Evolutionary conservation across 2,888 invertebrate genomes (phyloP).

Genomic region (Biston betularia): DNA sequence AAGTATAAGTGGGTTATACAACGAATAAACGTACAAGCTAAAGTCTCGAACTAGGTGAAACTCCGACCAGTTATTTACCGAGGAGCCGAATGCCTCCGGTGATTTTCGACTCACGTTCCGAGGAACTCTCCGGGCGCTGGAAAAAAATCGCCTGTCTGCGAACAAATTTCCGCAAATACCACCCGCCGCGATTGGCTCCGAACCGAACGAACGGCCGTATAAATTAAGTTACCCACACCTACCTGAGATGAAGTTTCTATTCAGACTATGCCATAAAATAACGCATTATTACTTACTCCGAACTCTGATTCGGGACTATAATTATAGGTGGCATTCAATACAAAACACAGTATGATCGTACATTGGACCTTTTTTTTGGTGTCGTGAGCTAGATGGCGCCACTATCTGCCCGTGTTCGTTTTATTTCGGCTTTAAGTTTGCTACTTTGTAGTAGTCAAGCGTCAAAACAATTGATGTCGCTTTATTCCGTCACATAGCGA

Average conservation of each 20-base stretch:
- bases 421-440: too few species aligned
- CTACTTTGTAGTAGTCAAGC: too few species aligned
- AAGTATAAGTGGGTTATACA: slow-evolving; percentile 28
- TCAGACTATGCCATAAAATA: background rate
- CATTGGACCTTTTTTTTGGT: too few species aligned
- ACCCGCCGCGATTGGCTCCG: slow-evolving; percentile 61
- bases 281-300: background rate
- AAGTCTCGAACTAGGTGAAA: slow-evolving; percentile 39
- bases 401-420: too few species aligned
- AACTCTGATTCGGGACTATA: too few species aligned
- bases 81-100: slow-evolving; percentile 50
- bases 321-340: too few species aligned
- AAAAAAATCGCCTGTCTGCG: slow-evolving; percentile 68
- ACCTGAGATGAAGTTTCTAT: slow-evolving; percentile 60
- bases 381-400: too few species aligned
- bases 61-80: slow-evolving; percentile 52
- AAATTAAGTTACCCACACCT: slow-evolving; percentile 72
- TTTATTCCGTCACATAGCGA: too few species aligned
- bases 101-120: slow-evolving; percentile 68
- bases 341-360: too few species aligned
- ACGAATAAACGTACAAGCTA: slow-evolving; percentile 24
- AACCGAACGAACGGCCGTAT: slow-evolving; percentile 56
- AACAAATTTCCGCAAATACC: slow-evolving; percentile 71
- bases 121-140: slow-evolving; percentile 54
- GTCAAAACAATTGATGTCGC: too few species aligned